Evolutionary conservation across 2,888 invertebrate species (phyloP).

Genomic region (Sinhomidia bicolor): DNA sequence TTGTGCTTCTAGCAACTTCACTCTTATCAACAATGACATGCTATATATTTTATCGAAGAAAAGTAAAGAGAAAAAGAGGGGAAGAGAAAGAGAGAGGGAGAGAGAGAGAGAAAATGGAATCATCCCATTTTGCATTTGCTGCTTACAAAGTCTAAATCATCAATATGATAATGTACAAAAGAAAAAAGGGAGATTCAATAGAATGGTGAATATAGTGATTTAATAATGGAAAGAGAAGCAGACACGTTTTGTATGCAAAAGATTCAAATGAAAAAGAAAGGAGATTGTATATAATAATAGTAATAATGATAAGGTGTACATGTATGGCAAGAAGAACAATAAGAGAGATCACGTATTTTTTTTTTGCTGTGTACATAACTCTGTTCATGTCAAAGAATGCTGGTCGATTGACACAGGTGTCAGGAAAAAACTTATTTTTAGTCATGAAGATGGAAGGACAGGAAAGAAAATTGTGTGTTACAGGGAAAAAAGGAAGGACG

Average conservation of each 20-base stretch:
- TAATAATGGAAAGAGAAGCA: background rate
- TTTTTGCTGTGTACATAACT: background rate
- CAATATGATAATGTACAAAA: background rate
- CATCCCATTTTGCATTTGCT: background rate
- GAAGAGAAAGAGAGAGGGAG: too few relatives aligned
- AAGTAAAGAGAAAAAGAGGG: too few relatives aligned
- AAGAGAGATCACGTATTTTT: too few relatives aligned
- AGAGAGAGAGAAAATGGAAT: background rate
- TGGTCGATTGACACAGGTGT: background rate
- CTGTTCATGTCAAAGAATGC: background rate
- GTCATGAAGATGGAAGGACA: too few relatives aligned
- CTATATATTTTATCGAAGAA: too few relatives aligned
- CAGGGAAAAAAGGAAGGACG: too few relatives aligned
- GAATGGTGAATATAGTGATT: background rate
- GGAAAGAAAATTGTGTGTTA: too few relatives aligned
- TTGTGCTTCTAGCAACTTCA: too few relatives aligned
- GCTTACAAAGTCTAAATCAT: slow-evolving; percentile 24
- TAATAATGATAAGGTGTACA: background rate
- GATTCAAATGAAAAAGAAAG: background rate
- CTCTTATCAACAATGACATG: background rate
- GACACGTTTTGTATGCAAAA: background rate
- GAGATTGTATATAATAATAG: background rate
- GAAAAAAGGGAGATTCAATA: background rate
- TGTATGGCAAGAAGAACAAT: too few relatives aligned
- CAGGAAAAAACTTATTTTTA: background rate